phyloP scores from a whole-genome alignment of 2,888 invertebrate species.

The Phragmatobia fuliginosa region DNA sequence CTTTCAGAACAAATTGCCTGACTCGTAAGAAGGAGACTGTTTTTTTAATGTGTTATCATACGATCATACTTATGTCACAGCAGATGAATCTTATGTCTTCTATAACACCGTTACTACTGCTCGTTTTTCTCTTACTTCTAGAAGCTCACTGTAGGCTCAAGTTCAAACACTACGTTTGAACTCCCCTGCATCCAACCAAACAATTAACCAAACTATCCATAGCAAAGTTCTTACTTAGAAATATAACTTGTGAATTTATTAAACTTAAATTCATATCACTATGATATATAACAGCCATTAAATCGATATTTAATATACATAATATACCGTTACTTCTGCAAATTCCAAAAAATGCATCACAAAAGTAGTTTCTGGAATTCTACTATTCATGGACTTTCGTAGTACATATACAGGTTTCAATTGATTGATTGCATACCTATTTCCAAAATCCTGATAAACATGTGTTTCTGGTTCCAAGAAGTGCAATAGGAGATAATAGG shows the following conservation, averaged over 20 bases:
- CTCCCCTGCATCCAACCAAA: background rate
- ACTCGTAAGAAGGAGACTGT: too few relatives aligned
- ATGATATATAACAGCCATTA: conserved; percentile 23
- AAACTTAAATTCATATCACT: background rate
- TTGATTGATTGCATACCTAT: conserved; percentile 5
- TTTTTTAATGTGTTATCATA: background rate
- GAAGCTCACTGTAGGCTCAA: background rate
- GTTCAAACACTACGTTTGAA: background rate
- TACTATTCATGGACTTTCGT: background rate
- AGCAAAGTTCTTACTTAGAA: background rate
- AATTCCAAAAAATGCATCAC: conserved; percentile 30
- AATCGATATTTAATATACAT: conserved; percentile 40
- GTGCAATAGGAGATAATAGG: background rate
- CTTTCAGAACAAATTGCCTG: too few relatives aligned
- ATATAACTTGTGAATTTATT: conserved; percentile 3
- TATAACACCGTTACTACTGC: background rate
- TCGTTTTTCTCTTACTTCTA: too few relatives aligned
- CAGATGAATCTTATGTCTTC: background rate
- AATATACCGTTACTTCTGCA: too few relatives aligned
- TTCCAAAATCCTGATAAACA: background rate
- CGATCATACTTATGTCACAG: background rate
- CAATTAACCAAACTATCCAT: background rate
- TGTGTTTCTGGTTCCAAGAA: background rate
- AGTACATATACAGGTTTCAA: conserved; percentile 11
- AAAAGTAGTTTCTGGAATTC: conserved; percentile 18